Base-by-base conservation (phyloP, 2,113 vertebrate genomes). In the Cheilinus undulatus region DNA sequence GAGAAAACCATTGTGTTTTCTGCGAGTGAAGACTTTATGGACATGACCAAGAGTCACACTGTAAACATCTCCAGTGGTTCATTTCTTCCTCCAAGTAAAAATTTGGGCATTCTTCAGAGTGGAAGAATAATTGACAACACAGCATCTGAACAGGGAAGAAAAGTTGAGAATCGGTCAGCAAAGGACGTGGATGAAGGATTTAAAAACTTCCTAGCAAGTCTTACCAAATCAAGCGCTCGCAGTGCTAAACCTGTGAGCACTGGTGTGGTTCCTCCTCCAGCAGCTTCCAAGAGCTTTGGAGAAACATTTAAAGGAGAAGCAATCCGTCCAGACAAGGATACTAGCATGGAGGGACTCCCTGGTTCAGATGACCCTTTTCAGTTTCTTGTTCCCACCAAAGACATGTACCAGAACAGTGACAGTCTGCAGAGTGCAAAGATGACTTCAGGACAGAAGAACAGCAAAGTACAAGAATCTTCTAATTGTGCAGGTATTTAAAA, bases 1-100 rank as follows among this genome's bases (percentile, higher is more conserved):
- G 88, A 97, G 64, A 93, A 92, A 79, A 96, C 96, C 2, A 10
- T 95, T n/a, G 45, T 95, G 59, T 95, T 96, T 80, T 84, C 92
- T 0, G 92, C 92, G 63, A 93, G 93, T 71, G 81, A 88, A 20
- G 94, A 95, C 42, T 87, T 69, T 11, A 96, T 97, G 95, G 95
- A 98, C 58, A 93, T 96, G 86, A 97, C 97, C 61, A 83, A 28
- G 53, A 72, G 50, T 71, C 78, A 74, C 43, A 80, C 78, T 0
- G 69, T 63, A 3, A 68, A 73, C 20, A 73, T 79, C n/a, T 22
- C 40, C 24, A 43, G 24, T 8, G 34, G 56, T 53, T 36, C 51
- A 24, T 58, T 60, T 2, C 46, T 51, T 48, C 30, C 50, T n/a
- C 22, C 9, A 28, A 63, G 49, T 24, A 42, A 56, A 30, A 48